A percentile compares a stretch with the other conserved stretches of the same genome.
phyloP scores from a whole-genome alignment of 2,797 vertebrate species.

The Tokudaia muenninki region DNA sequence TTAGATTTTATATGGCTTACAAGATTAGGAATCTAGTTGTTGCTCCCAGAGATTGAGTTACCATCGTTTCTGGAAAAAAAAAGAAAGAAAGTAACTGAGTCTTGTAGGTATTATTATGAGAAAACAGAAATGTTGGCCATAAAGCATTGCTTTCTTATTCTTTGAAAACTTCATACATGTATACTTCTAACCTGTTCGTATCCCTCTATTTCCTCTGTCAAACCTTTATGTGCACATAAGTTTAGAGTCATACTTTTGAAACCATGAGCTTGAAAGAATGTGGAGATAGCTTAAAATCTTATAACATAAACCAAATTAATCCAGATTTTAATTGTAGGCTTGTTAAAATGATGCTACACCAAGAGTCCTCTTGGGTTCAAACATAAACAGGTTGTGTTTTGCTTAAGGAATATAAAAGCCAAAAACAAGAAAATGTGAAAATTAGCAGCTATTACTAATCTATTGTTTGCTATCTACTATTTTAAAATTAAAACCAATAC shows the following conservation, averaged over 20 bases:
- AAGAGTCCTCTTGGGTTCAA: background rate
- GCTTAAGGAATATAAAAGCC: background rate
- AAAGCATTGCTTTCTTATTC: background rate
- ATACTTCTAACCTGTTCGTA: too few relatives aligned
- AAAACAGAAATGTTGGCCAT: background rate
- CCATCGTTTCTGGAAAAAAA: too few relatives aligned
- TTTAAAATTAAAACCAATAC: conserved; percentile 55
- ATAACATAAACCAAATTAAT: conserved; percentile 5
- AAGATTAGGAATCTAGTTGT: too few relatives aligned
- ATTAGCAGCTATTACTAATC: conserved; percentile 13
- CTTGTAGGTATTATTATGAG: background rate
- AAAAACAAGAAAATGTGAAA: conserved; percentile 55
- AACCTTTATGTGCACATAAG: background rate
- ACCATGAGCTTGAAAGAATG: background rate
- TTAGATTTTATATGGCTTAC: too few relatives aligned
- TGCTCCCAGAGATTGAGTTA: too few relatives aligned
- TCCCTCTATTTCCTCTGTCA: background rate
- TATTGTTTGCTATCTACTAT: background rate
- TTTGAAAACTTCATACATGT: background rate
- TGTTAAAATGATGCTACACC: conserved; percentile 36
- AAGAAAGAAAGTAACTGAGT: background rate
- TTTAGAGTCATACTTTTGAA: background rate
- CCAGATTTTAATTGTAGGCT: background rate
- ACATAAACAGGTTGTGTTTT: conserved; percentile 36
- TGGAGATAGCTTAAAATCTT: background rate